phyloP scores from a whole-genome alignment of 1,140 invertebrate genomes.

The Lordiphosa mommai region DNA sequence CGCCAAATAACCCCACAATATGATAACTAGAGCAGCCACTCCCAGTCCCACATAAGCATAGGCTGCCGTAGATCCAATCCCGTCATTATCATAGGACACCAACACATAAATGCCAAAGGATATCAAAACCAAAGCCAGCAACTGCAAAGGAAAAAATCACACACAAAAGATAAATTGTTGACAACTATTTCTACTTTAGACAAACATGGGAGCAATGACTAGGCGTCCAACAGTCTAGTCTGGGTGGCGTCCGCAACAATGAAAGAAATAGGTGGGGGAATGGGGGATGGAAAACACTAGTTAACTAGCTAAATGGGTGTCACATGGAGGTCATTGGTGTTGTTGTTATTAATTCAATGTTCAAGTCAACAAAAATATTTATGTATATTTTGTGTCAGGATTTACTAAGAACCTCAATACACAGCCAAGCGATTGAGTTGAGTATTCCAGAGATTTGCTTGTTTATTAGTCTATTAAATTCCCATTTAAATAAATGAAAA shows the following conservation, averaged over 20 bases:
- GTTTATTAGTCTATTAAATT: too few species aligned
- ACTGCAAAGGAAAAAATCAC: slow-evolving; percentile 22
- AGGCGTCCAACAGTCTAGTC: slow-evolving; percentile 56
- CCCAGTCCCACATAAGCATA: slow-evolving; percentile 49
- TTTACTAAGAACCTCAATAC: not conserved
- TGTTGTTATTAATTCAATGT: too few species aligned
- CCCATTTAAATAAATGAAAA: not conserved
- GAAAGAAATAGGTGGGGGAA: not conserved
- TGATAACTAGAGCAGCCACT: slow-evolving; percentile 33
- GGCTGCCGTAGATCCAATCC: slow-evolving; percentile 23
- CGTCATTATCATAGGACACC: slow-evolving; percentile 49
- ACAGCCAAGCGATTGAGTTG: not conserved
- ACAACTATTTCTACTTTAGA: not conserved
- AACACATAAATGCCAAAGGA: slow-evolving; percentile 62
- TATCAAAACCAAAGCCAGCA: slow-evolving; percentile 64
- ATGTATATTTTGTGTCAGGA: not conserved
- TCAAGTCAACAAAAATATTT: not conserved
- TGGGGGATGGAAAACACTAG: not conserved
- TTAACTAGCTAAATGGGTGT: too few species aligned
- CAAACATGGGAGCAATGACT: not conserved
- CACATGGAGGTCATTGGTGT: slow-evolving; percentile 1
- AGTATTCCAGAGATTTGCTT: slow-evolving; percentile 2
- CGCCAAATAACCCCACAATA: slow-evolving; percentile 66
- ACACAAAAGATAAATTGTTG: not conserved
- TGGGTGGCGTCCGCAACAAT: slow-evolving; percentile 41